These are phyloP conservation scores for Hydrophis major DNA, from an alignment of 2,797 vertebrate species.

Conservation along the genomic window DNA sequence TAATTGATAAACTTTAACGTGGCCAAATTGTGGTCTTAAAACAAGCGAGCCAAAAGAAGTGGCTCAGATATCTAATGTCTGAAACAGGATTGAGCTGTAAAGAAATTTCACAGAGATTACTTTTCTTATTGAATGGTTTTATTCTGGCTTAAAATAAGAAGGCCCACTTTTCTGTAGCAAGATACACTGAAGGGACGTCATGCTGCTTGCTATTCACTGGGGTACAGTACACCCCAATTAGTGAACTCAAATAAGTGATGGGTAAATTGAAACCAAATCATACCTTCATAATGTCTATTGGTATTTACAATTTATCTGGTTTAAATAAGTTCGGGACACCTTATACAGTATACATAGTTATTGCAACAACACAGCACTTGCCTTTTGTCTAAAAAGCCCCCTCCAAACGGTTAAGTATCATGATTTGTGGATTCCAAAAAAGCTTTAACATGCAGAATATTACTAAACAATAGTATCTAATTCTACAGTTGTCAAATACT, in stretches of 20 bases:
- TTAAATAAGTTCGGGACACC: constrained; percentile 64
- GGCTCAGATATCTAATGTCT: not conserved
- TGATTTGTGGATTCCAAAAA: constrained; percentile 65
- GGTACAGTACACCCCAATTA: constrained; percentile 67
- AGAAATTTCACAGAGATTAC: constrained; percentile 36
- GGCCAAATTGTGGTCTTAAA: not conserved
- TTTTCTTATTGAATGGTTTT: constrained; percentile 62
- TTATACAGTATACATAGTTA: constrained; percentile 60
- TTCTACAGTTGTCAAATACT: constrained; percentile 68
- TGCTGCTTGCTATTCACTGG: constrained; percentile 66
- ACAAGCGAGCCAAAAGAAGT: not conserved
- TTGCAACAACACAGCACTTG: constrained; percentile 65
- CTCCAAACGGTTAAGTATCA: constrained; percentile 55
- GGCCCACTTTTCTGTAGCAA: constrained; percentile 65
- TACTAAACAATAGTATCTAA: constrained; percentile 65
- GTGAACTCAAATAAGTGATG: constrained; percentile 69
- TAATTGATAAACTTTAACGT: not conserved
- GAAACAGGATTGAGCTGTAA: not conserved
- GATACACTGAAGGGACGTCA: constrained; percentile 64
- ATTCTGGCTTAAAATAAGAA: constrained; percentile 77
- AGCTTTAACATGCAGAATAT: constrained; percentile 74
- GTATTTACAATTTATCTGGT: constrained; percentile 68
- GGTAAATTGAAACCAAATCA: constrained; percentile 48
- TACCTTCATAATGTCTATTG: constrained; percentile 56
- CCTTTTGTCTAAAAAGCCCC: constrained; percentile 48